These are phyloP conservation scores for Anoura caudifer DNA, from an alignment of 2,113 vertebrate species.

Conservation along the genomic window DNA sequence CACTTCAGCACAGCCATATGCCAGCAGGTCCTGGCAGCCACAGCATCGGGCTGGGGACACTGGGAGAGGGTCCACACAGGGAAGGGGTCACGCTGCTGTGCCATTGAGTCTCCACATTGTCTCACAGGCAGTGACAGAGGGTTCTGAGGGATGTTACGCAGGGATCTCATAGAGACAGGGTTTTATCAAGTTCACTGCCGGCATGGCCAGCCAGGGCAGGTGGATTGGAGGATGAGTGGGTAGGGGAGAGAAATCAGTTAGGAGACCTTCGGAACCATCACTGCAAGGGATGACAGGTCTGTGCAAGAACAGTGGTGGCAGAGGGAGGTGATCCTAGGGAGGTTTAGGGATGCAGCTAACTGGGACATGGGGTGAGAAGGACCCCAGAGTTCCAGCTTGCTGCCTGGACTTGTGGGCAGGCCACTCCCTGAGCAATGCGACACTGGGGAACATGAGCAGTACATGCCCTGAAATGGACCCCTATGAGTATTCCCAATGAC, in stretches of 20 bases:
- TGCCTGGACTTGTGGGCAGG: too few species aligned
- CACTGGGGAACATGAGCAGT: background rate
- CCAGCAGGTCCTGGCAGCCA: rapidly evolving
- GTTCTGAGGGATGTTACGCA: background rate
- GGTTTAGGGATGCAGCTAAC: background rate
- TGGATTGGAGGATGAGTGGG: rapidly evolving
- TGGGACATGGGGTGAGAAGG: rapidly evolving
- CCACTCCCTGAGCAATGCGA: background rate
- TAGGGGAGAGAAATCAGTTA: background rate
- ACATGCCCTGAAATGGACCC: background rate
- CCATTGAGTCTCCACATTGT: background rate
- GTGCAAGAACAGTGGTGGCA: background rate
- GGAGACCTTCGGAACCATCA: background rate
- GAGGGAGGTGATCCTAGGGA: rapidly evolving
- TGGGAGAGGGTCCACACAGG: rapidly evolving
- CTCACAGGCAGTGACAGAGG: background rate
- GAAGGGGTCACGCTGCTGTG: background rate
- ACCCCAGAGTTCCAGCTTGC: background rate
- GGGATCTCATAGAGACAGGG: background rate
- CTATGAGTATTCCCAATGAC: background rate
- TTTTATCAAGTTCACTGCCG: background rate
- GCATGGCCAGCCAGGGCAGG: background rate
- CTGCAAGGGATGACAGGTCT: background rate
- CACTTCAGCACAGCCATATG: rapidly evolving
- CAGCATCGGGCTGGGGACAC: background rate